Evolutionary conservation across 2,113 vertebrate species (phyloP), one percentile per base, ranked within the genome.

Genomic region (Collichthys lucidus): DNA sequence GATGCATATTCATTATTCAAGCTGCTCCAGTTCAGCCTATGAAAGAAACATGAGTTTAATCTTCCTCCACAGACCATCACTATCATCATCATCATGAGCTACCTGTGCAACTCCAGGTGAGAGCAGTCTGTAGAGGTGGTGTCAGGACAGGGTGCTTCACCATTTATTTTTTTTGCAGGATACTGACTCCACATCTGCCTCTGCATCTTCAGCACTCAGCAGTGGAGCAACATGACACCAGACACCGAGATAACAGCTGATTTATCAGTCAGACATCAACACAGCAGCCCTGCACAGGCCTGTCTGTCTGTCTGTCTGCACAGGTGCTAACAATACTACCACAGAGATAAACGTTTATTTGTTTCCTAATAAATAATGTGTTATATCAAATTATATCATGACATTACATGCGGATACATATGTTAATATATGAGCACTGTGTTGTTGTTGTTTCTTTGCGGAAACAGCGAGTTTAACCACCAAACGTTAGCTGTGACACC

Each of bases 1-100:
- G 77, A 80, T 29, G 17, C 35, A 35, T 47, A 94, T 96, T 61
- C 76, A 95, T 94, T 90, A 96, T 95, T 95, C 53, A 96, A 77
- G 46, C 60, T 10, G 74, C 79, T 86, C 53, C 47, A 85, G 77
- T 53, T 82, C 84, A 47, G 52, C 11, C 64, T 16, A 90, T 94
- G 62, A 91, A 95, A 91, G 49, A 93, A 73, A 86, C 69, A 94
- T 92, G 89, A 35, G 31, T 75, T 88, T 82, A 44, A 87, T 80
- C 75, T 78, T 40, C 10, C 59, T 63, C 53, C 74, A 31, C 72
- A 79, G 40, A 47, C 6, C 66, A 73, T 63, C 24, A 24, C 11
- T 29, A 74, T 59, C 62, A 40, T 63, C 42, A 74, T 59, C 62
- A 40, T 61, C 42, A 67, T 46, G 50, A 76, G 29, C 75, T 16